Percentiles rank a stretch among this genome's conserved stretches.
phyloP scores from a whole-genome alignment of 2,797 vertebrate genomes.

The Trichosurus vulpecula region DNA sequence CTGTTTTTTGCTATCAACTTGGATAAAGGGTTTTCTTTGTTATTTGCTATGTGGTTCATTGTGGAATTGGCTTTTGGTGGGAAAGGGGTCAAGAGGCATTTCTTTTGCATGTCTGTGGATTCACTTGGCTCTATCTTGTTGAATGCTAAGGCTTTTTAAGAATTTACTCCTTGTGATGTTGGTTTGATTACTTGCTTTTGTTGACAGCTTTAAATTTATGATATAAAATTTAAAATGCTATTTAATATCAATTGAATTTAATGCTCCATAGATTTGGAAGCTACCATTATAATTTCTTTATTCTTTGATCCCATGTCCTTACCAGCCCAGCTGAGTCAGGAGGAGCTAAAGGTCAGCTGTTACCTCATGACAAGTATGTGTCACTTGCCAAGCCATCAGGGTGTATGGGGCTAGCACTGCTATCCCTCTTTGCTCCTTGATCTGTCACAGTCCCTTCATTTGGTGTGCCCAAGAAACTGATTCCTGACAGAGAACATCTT shows the following conservation, averaged over 20 bases:
- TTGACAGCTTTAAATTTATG: not conserved
- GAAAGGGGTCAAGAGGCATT: not conserved
- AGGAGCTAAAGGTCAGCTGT: not conserved
- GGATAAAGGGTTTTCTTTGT: not conserved
- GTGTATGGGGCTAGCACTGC: not conserved
- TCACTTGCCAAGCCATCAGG: not conserved
- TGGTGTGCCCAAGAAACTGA: not conserved
- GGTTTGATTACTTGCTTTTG: not conserved
- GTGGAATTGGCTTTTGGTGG: not conserved
- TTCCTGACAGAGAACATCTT: not conserved
- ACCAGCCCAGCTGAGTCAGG: not conserved
- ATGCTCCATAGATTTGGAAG: not conserved
- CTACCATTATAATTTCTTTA: not conserved
- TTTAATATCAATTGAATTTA: not conserved
- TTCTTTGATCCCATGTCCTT: not conserved
- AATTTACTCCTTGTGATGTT: not conserved
- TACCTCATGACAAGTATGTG: not conserved
- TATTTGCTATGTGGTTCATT: not conserved
- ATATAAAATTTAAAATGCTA: not conserved
- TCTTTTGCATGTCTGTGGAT: not conserved
- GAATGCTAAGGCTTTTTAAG: not conserved
- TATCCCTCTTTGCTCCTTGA: not conserved
- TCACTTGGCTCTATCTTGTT: not conserved
- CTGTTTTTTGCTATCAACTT: not conserved
- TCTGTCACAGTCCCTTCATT: not conserved